Evolutionary conservation across 2,113 vertebrate species (phyloP).

Genomic region (Maccullochella peelii): DNA sequence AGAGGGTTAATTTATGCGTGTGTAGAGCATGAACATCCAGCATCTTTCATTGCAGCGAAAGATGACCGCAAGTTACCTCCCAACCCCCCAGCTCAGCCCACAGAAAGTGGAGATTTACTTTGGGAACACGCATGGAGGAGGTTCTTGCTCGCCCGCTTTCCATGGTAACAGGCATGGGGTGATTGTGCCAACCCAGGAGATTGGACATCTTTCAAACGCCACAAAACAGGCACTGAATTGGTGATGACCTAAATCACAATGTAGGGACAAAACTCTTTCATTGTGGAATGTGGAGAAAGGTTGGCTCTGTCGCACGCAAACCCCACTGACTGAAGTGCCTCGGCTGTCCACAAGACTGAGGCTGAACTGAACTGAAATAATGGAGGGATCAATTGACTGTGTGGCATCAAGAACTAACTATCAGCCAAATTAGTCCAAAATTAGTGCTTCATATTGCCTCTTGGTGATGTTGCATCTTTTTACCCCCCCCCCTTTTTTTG

Average conservation of each 20-base stretch:
- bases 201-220: slow-evolving; percentile 77
- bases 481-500: no score
- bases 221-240: slow-evolving; percentile 73
- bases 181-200: slow-evolving; percentile 82
- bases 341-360: background rate
- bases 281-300: slow-evolving; percentile 68
- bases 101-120: slow-evolving; percentile 78
- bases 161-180: slow-evolving; percentile 83
- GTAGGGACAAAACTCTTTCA: slow-evolving; percentile 73
- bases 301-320: slow-evolving; percentile 57
- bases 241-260: slow-evolving; percentile 80
- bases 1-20: slow-evolving; percentile 52
- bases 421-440: background rate
- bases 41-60: slow-evolving; percentile 22
- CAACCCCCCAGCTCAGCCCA: slow-evolving; percentile 24
- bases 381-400: background rate
- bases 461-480: background rate
- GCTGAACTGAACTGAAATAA: slow-evolving; percentile 2
- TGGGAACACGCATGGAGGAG: slow-evolving; percentile 77
- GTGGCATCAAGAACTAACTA: background rate
- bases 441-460: background rate
- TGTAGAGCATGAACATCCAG: slow-evolving; percentile 23
- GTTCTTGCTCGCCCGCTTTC: slow-evolving; percentile 71
- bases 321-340: slow-evolving; percentile 12
- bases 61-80: slow-evolving; percentile 82